These are phyloP conservation scores for Noctua janthina DNA, from an alignment of 2,888 invertebrate species.

Conservation along the genomic window DNA sequence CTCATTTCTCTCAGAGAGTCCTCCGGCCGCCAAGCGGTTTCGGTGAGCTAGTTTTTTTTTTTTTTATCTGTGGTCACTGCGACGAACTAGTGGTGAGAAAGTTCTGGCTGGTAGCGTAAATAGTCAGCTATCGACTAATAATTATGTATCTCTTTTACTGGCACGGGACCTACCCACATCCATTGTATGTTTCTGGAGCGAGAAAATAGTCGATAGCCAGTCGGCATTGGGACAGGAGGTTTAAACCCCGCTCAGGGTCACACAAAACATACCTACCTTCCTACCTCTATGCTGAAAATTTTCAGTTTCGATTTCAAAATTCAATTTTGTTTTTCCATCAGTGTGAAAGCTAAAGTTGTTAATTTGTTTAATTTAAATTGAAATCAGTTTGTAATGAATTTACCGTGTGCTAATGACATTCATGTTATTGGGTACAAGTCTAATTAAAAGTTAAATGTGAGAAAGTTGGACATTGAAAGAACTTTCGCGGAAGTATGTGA, in stretches of 20 bases:
- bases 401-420: constrained; percentile 13
- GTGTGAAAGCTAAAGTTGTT: constrained; percentile 48
- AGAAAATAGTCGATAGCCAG: background rate
- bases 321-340: constrained; percentile 57
- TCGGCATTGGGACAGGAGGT: background rate
- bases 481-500: background rate
- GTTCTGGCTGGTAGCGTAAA: background rate
- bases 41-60: background rate
- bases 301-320: constrained; percentile 60
- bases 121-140: background rate
- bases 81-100: background rate
- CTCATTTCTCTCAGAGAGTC: background rate
- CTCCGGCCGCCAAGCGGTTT: background rate
- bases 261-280: constrained; percentile 24
- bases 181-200: background rate
- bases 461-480: background rate
- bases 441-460: constrained; percentile 11
- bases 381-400: constrained; percentile 39
- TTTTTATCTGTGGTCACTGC: background rate
- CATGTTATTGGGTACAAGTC: background rate
- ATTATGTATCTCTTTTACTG: background rate
- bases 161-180: background rate
- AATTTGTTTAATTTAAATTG: constrained; percentile 55
- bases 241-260: constrained; percentile 15
- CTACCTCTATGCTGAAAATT: constrained; percentile 30